Evolutionary conservation across 2,888 invertebrate genomes (phyloP).

Genomic region (Maniola hyperantus): DNA sequence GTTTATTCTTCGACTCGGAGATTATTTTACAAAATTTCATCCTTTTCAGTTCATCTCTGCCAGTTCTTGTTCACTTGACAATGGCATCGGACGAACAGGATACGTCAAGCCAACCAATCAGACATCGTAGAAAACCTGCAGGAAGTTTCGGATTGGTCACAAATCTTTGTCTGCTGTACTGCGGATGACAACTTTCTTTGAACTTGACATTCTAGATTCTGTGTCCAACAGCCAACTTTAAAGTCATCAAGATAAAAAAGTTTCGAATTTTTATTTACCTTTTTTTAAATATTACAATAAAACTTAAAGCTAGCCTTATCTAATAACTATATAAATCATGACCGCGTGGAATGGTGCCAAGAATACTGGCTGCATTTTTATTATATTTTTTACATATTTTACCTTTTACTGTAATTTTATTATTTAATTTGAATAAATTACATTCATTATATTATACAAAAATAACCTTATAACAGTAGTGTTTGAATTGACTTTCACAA

Average conservation of each 20-base stretch:
- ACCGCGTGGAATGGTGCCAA: too few relatives aligned
- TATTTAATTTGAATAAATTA: too few relatives aligned
- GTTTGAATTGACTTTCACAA: too few relatives aligned
- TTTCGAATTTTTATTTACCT: background rate
- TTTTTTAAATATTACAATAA: too few relatives aligned
- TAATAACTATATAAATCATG: too few relatives aligned
- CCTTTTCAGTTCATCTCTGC: slow-evolving; percentile 37
- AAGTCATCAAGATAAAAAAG: slow-evolving; percentile 18
- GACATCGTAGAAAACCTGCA: slow-evolving; percentile 29
- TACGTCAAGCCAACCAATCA: slow-evolving; percentile 35
- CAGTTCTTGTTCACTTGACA: slow-evolving; percentile 34
- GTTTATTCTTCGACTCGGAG: slow-evolving; percentile 22
- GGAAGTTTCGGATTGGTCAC: slow-evolving; percentile 37
- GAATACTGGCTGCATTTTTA: too few relatives aligned
- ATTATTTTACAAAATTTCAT: slow-evolving; percentile 37
- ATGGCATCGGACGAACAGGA: slow-evolving; percentile 37
- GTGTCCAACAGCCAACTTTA: slow-evolving; percentile 35
- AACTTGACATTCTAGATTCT: slow-evolving; percentile 38
- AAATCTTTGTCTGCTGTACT: slow-evolving; percentile 32
- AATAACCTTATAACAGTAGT: too few relatives aligned
- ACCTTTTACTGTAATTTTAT: too few relatives aligned
- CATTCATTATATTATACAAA: too few relatives aligned
- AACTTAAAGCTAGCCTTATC: too few relatives aligned
- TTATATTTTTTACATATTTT: too few relatives aligned
- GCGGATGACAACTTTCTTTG: slow-evolving; percentile 34